Evolutionary conservation across 2,888 invertebrate genomes (phyloP), one percentile per base, ranked within the genome.

Genomic region (Phengaris alcon): DNA sequence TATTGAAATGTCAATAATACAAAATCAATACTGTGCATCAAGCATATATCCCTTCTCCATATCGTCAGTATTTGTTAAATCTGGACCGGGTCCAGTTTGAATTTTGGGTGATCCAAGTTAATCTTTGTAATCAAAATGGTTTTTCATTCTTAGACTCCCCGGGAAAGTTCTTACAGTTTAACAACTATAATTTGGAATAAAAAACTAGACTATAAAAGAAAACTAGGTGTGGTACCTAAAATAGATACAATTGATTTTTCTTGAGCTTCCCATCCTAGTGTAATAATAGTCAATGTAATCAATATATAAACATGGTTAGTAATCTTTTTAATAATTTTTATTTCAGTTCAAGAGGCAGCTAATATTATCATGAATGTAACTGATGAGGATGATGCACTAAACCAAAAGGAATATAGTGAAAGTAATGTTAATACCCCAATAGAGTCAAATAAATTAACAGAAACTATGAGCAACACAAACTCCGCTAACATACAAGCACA

Each of bases 361-460:
- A 86, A 89, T 78, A 85, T 85, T 12, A 81, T 89, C 4, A 85
- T 88, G 84, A 85, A 83, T 76, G 86, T 89, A 64, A 82, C 79
- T 76, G 87, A 86, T 51, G 77, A 75, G 51, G 77, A 75, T 54
- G 48, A 48, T 6, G 15, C 13, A 59, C 7, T 35, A 75, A 10
- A 72, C 13, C 35, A 57, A 59, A 55, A 64, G 68, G 48, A 74
- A 59, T 72, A 44, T 59, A 35, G 13, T 55, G 73, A 68, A 35
- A 35, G 35, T 35, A 35, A 35, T 35, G 35, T 35, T 5, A 57
- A 72, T 68, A 48, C 8, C 44, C 15, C 12, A 72, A 22, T n/a
- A 12, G 72, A 35, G 13, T 10, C 52, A 35, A 72, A 52, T 13
- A 22, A 52, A 54, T 22, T 52, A 13, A 13, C 54, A 10, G 12